phyloP scores from a whole-genome alignment of 1,140 invertebrate genomes.

The Chymomyza costata region DNA sequence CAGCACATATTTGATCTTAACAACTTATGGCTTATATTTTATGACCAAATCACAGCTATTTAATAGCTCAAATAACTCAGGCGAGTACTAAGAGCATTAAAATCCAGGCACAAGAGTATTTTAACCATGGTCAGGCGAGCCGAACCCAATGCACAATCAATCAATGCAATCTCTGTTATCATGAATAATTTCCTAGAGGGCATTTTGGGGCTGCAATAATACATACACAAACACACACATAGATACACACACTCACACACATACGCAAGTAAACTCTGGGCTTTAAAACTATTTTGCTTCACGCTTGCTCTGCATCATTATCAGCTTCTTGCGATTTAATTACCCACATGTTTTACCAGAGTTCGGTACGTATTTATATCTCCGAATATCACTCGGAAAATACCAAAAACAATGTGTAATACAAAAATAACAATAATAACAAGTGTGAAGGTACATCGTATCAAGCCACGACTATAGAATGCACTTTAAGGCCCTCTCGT shows the following conservation, averaged over 20 bases:
- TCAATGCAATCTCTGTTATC: constrained; percentile 71
- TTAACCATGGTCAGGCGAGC: too few relatives aligned
- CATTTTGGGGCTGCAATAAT: constrained; percentile 36
- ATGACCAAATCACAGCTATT: constrained; percentile 64
- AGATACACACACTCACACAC: constrained; percentile 24
- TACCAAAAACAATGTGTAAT: constrained; percentile 37
- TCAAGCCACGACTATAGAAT: neutral
- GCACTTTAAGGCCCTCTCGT: too few relatives aligned
- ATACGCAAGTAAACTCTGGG: constrained; percentile 3
- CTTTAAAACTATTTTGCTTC: constrained; percentile 27
- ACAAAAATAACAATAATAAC: neutral
- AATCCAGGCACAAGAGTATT: too few relatives aligned
- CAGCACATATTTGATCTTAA: constrained; percentile 59
- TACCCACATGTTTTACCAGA: constrained; percentile 36
- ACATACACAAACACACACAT: constrained; percentile 7
- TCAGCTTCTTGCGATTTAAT: constrained; percentile 65
- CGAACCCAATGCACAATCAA: constrained; percentile 45
- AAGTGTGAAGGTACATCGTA: neutral
- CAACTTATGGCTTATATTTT: constrained; percentile 59
- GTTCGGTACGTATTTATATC: too few relatives aligned
- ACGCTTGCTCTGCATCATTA: constrained; percentile 31
- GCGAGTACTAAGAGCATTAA: too few relatives aligned
- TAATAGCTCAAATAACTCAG: constrained; percentile 66
- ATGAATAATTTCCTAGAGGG: constrained; percentile 69
- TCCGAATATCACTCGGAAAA: too few relatives aligned